A percentile compares a stretch with the other conserved stretches of the same genome.
phyloP scores from a whole-genome alignment of 2,113 vertebrate species.

The Chrysochloris asiatica region DNA sequence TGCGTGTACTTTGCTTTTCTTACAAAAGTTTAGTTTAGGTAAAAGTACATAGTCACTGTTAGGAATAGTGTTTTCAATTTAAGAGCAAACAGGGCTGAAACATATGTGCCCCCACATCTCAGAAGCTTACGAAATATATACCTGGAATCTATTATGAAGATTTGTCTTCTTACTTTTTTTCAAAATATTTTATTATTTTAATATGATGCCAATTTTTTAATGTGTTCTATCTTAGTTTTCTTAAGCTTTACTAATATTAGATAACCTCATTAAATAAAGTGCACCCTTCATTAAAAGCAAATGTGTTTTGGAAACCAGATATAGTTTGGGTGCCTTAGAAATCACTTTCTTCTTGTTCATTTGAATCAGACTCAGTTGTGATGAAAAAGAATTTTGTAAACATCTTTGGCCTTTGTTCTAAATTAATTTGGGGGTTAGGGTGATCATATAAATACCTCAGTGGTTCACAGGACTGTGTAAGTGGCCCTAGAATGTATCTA shows the following conservation, averaged over 20 bases:
- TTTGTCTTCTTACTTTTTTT: constrained; percentile 74
- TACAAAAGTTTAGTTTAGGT: constrained; percentile 61
- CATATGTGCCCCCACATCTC: constrained; percentile 23
- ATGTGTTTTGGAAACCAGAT: constrained; percentile 73
- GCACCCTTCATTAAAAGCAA: constrained; percentile 78
- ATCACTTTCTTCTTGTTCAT: constrained; percentile 57
- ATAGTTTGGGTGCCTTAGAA: constrained; percentile 37
- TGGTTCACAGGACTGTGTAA: constrained; percentile 47
- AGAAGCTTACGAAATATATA: not conserved
- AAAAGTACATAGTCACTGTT: constrained; percentile 63
- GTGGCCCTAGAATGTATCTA: constrained; percentile 21
- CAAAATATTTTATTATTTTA: constrained; percentile 66
- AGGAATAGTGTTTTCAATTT: constrained; percentile 74
- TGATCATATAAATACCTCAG: not conserved
- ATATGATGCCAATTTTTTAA: constrained; percentile 56
- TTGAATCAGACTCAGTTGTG: constrained; percentile 63
- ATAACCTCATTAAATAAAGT: constrained; percentile 76
- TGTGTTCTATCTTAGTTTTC: constrained; percentile 50
- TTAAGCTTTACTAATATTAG: constrained; percentile 76
- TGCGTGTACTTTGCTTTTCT: constrained; percentile 73
- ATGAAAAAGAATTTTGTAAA: constrained; percentile 70
- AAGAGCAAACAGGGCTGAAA: constrained; percentile 64
- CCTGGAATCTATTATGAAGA: constrained; percentile 59
- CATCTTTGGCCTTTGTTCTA: constrained; percentile 47
- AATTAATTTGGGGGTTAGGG: not conserved